Conservation (phyloP, 2,888 invertebrate species). For the Phania funesta region DNA sequence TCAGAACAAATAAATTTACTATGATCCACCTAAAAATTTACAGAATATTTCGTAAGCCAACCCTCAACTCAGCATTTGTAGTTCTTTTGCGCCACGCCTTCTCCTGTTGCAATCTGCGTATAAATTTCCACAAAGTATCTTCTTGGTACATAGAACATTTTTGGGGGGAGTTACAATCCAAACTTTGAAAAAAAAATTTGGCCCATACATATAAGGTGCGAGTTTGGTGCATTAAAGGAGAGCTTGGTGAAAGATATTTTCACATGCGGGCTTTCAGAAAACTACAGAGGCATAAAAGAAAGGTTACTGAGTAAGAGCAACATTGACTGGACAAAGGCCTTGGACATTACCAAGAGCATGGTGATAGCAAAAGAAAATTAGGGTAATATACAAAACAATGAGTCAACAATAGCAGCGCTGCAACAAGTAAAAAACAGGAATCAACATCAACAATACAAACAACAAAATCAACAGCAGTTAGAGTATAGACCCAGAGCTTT, state of each 20-base stretch:
- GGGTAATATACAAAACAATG: background rate
- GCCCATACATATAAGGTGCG: background rate
- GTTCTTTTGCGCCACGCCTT: background rate
- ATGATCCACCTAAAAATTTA: background rate
- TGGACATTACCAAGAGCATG: conserved; percentile 34
- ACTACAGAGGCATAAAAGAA: conserved; percentile 37
- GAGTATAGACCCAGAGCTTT: too few relatives aligned
- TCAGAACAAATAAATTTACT: conserved; percentile 6
- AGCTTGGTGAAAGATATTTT: background rate
- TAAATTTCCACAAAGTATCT: background rate
- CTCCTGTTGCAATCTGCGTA: background rate
- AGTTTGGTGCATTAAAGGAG: too few relatives aligned
- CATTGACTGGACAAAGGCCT: conserved; percentile 17
- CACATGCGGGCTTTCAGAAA: conserved; percentile 34
- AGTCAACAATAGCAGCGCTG: background rate
- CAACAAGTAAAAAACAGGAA: background rate
- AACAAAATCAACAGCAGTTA: background rate
- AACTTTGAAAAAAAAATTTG: background rate
- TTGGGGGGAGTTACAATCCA: background rate
- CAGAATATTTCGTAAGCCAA: background rate
- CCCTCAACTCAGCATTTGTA: background rate
- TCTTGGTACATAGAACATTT: background rate
- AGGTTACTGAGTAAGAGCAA: conserved; percentile 40
- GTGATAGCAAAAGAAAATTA: conserved; percentile 34
- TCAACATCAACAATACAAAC: background rate